Evolutionary conservation across 2,888 invertebrate genomes (phyloP).

Genomic region (Abrostola tripartita): DNA sequence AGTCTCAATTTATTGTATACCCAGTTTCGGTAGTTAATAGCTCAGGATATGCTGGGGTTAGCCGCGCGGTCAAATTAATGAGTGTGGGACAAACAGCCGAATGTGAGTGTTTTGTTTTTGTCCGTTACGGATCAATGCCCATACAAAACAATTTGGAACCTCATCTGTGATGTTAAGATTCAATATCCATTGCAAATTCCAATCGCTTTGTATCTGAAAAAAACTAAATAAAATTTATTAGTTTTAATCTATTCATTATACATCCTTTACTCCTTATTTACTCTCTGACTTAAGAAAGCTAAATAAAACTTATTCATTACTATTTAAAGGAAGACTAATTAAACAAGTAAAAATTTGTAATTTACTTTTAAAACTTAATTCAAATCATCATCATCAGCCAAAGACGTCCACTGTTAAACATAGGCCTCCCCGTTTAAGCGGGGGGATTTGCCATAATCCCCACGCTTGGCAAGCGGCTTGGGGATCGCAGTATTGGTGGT

Average conservation of each 20-base stretch:
- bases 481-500: too few relatives aligned
- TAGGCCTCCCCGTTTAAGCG: too few relatives aligned
- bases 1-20: conserved; percentile 78
- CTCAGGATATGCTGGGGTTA: conserved; percentile 76
- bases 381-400: too few relatives aligned
- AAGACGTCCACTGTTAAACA: too few relatives aligned
- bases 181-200: conserved; percentile 15
- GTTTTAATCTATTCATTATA: conserved; percentile 55
- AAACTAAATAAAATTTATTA: conserved; percentile 45
- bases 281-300: conserved; percentile 1
- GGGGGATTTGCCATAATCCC: too few relatives aligned
- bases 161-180: conserved; percentile 17
- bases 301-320: too few relatives aligned
- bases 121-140: conserved; percentile 40
- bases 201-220: conserved; percentile 29
- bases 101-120: conserved; percentile 68
- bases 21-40: conserved; percentile 78
- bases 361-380: too few relatives aligned
- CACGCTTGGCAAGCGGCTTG: too few relatives aligned
- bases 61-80: conserved; percentile 78
- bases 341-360: too few relatives aligned
- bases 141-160: conserved; percentile 28
- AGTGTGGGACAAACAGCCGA: conserved; percentile 71
- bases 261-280: conserved; percentile 49
- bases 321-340: too few relatives aligned